Evolutionary conservation across 37 sponge, comb jelly and placozoan species (phyloP).

Genomic region (Oscarella lobularis): DNA sequence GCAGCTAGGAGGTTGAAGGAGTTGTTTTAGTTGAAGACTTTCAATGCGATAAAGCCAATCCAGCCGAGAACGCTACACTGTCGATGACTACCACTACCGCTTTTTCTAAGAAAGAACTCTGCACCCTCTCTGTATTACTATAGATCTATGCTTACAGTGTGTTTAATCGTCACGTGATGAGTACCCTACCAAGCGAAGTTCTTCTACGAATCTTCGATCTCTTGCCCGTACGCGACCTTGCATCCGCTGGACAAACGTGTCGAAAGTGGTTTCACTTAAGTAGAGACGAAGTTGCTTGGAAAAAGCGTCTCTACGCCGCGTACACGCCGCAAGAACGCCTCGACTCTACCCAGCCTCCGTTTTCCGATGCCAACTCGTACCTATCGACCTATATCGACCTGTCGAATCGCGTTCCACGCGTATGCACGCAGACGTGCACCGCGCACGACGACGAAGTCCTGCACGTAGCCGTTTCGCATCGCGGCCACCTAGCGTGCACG

Average conservation of each 20-base stretch:
- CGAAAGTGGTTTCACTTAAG: not conserved
- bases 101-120: no score
- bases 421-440: not conserved
- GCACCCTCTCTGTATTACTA: no score
- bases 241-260: not conserved
- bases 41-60: no score
- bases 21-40: no score
- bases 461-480: not conserved
- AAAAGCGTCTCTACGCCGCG: not conserved
- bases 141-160: no score
- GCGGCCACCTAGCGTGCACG: not conserved
- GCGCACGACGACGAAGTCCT: not conserved
- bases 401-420: not conserved
- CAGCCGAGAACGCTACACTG: no score
- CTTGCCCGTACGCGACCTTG: not conserved
- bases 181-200: not conserved
- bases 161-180: no score
- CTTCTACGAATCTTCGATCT: not conserved
- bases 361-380: not conserved
- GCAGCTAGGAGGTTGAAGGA: no score
- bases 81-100: no score
- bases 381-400: not conserved
- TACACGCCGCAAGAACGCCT: not conserved
- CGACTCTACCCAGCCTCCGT: not conserved
- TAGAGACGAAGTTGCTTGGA: not conserved